phyloP scores from a whole-genome alignment of 1,140 invertebrate species.

The Adelges cooleyi region DNA sequence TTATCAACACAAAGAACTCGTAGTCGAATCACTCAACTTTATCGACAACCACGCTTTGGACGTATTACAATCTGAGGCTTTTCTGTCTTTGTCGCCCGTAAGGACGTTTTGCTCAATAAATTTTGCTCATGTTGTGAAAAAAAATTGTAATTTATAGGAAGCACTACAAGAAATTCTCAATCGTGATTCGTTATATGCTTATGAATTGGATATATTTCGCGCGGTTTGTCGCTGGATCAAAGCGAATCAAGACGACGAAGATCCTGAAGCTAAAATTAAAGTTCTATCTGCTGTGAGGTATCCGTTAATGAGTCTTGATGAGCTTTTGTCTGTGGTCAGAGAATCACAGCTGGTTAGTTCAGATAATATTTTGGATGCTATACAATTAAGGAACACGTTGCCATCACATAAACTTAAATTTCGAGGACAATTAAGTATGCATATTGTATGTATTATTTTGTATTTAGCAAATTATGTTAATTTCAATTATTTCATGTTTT shows the following conservation, averaged over 20 bases:
- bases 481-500: slow-evolving; percentile 33
- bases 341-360: slow-evolving; percentile 72
- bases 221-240: slow-evolving; percentile 77
- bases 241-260: slow-evolving; percentile 44
- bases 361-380: slow-evolving; percentile 87
- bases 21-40: slow-evolving; percentile 53
- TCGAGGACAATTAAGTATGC: slow-evolving; percentile 58
- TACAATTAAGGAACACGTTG: slow-evolving; percentile 62
- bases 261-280: slow-evolving; percentile 19
- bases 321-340: slow-evolving; percentile 77
- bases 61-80: slow-evolving; percentile 71
- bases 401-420: slow-evolving; percentile 65
- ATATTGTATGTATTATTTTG: too few relatives aligned
- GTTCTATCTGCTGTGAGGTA: slow-evolving; percentile 52
- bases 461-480: too few relatives aligned
- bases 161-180: slow-evolving; percentile 72
- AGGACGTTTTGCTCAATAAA: too few relatives aligned
- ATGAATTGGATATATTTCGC: slow-evolving; percentile 89
- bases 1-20: slow-evolving; percentile 52
- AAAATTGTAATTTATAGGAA: slow-evolving; percentile 46
- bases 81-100: slow-evolving; percentile 72
- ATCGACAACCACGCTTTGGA: slow-evolving; percentile 79
- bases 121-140: too few relatives aligned
- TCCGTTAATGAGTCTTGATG: slow-evolving; percentile 72
- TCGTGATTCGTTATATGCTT: slow-evolving; percentile 89